Conservation (phyloP, 2,797 vertebrate genomes). For the Xenops minutus region DNA sequence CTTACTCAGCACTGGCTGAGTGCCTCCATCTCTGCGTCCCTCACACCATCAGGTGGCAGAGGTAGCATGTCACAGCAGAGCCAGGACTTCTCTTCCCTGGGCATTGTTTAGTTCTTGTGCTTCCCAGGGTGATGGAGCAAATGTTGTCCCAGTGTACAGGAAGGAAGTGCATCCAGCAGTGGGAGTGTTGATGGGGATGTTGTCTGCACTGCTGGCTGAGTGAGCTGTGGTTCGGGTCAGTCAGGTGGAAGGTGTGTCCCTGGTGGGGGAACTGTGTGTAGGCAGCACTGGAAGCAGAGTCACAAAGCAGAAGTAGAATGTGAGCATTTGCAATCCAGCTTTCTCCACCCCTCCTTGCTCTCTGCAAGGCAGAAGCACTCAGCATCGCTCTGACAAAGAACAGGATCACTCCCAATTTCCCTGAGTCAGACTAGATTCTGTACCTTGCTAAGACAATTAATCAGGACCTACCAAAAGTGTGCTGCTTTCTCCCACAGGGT, state of each 20-base stretch:
- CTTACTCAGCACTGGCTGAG: background rate
- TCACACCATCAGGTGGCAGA: background rate
- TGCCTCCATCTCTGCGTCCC: background rate
- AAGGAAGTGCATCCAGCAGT: background rate
- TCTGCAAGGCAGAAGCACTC: background rate
- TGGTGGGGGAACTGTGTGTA: background rate
- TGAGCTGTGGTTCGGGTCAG: background rate
- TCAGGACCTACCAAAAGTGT: background rate
- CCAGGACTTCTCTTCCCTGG: background rate
- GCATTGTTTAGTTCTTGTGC: background rate
- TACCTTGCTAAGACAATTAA: background rate
- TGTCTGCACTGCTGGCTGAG: background rate
- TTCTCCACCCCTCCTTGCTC: background rate
- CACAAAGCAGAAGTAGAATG: background rate
- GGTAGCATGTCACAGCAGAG: background rate
- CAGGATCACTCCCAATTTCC: background rate
- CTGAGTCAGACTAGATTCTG: background rate
- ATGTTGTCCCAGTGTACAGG: background rate
- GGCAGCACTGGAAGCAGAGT: background rate
- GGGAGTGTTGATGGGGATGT: background rate
- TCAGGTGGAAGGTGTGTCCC: background rate
- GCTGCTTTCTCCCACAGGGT: slow-evolving; percentile 73
- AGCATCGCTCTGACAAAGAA: background rate
- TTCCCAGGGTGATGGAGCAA: background rate
- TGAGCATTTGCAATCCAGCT: background rate